phyloP scores from a whole-genome alignment of 2,888 invertebrate genomes.

The Tenthredo notha region DNA sequence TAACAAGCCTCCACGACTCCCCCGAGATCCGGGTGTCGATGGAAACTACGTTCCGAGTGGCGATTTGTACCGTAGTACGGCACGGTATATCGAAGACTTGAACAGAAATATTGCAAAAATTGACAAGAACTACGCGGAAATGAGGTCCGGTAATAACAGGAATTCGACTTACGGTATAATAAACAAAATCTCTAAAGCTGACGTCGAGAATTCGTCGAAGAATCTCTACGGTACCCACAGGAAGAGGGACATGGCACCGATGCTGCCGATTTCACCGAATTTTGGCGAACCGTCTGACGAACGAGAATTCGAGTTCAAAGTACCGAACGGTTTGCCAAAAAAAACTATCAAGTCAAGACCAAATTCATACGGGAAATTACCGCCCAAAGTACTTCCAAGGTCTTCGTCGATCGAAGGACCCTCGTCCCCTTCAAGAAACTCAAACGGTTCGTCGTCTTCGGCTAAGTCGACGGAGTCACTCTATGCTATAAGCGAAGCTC shows the following conservation, averaged over 20 bases:
- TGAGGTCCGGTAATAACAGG: conserved; percentile 62
- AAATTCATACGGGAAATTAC: conserved; percentile 69
- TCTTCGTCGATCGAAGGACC: conserved; percentile 72
- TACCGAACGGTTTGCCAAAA: conserved; percentile 53
- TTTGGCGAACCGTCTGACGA: conserved; percentile 64
- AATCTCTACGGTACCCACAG: conserved; percentile 62
- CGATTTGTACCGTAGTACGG: conserved; percentile 72
- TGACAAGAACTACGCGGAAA: conserved; percentile 72
- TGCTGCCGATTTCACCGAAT: conserved; percentile 71
- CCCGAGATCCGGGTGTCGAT: conserved; percentile 57
- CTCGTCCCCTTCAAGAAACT: conserved; percentile 66
- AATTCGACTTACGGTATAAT: conserved; percentile 68
- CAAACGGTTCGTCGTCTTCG: conserved; percentile 72
- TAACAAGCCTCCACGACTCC: conserved; percentile 50
- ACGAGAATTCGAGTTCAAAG: conserved; percentile 57
- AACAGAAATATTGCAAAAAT: conserved; percentile 74
- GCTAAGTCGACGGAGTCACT: conserved; percentile 73
- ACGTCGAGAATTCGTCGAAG: conserved; percentile 56
- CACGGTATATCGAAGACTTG: conserved; percentile 74
- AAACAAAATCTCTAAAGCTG: conserved; percentile 65
- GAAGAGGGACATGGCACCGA: conserved; percentile 72
- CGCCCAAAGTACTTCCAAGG: conserved; percentile 69
- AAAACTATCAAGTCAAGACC: conserved; percentile 54
- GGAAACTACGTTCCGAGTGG: conserved; percentile 73
- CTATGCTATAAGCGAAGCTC: conserved; percentile 69